A percentile compares a stretch with the other conserved stretches of the same genome.
These are phyloP conservation scores for Diadophis punctatus DNA, from an alignment of 2,113 vertebrate species.

Conservation along the genomic window DNA sequence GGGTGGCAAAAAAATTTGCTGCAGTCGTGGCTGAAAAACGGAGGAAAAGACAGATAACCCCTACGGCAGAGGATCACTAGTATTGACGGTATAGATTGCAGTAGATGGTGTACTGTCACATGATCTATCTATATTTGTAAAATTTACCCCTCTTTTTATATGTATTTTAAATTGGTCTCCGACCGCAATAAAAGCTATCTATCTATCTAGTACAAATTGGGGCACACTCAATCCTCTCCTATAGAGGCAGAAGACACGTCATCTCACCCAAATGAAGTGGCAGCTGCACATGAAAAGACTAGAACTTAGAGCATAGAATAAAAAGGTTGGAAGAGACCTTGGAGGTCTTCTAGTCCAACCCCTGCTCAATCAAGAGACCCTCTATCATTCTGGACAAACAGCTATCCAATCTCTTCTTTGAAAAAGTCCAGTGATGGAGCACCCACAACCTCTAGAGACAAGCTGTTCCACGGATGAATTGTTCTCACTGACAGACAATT, in stretches of 20 bases:
- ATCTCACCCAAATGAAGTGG: neutral
- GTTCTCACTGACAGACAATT: neutral
- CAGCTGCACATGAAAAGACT: neutral
- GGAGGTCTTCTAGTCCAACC: neutral
- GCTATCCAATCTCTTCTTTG: neutral
- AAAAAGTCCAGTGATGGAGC: neutral
- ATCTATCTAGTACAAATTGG: neutral
- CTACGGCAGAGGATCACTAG: no score
- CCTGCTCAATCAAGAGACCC: no score
- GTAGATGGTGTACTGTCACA: no score
- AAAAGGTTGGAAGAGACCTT: neutral
- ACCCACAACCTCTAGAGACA: neutral
- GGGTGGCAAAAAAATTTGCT: no score
- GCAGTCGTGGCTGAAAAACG: no score
- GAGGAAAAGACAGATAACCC: no score
- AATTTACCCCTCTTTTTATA: no score
- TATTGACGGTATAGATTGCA: no score
- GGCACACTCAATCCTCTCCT: neutral
- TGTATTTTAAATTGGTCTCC: no score
- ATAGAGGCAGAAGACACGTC: neutral
- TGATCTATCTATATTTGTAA: no score
- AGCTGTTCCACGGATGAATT: neutral
- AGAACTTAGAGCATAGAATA: neutral
- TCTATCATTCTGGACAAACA: neutral
- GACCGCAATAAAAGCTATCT: no score